Evolutionary conservation across 2,888 invertebrate genomes (phyloP).

Genomic region (Prionchulus punctatus): DNA sequence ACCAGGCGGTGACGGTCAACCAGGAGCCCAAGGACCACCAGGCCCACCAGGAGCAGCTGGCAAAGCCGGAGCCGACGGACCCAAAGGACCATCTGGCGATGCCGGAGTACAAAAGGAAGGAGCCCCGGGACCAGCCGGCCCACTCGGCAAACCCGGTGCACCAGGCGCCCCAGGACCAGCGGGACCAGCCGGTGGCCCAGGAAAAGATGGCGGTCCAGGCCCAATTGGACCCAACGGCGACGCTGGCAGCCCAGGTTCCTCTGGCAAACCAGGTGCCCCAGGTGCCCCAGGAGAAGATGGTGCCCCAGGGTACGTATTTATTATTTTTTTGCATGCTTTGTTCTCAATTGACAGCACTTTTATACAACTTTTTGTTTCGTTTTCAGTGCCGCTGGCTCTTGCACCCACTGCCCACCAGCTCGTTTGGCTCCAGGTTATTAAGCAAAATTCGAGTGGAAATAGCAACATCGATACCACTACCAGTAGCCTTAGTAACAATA

Average conservation of each 20-base stretch:
- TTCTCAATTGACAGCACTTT: not conserved
- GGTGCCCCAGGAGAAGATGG: constrained; percentile 2
- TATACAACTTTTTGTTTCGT: too few relatives aligned
- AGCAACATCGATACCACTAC: too few relatives aligned
- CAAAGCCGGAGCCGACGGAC: not conserved
- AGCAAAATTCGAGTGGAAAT: too few relatives aligned
- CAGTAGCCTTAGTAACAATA: too few relatives aligned
- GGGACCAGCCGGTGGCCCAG: not conserved
- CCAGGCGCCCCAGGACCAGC: not conserved
- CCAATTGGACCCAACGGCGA: not conserved
- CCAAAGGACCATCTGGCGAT: constrained; percentile 8
- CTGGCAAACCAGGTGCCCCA: constrained; percentile 1
- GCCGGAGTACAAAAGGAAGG: not conserved
- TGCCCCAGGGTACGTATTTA: not conserved
- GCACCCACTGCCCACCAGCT: constrained; percentile 6
- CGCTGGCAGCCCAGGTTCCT: not conserved
- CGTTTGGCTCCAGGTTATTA: constrained; percentile 19
- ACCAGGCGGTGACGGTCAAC: constrained; percentile 20
- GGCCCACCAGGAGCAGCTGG: constrained; percentile 11
- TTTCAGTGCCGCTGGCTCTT: not conserved
- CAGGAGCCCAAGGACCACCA: constrained; percentile 15
- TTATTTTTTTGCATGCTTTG: too few relatives aligned
- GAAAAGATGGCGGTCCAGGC: constrained; percentile 2
- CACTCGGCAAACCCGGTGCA: not conserved
- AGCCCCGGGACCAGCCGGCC: not conserved